Evolutionary conservation across 2,888 invertebrate species (phyloP).

Genomic region (Hipparchia sbordonii): DNA sequence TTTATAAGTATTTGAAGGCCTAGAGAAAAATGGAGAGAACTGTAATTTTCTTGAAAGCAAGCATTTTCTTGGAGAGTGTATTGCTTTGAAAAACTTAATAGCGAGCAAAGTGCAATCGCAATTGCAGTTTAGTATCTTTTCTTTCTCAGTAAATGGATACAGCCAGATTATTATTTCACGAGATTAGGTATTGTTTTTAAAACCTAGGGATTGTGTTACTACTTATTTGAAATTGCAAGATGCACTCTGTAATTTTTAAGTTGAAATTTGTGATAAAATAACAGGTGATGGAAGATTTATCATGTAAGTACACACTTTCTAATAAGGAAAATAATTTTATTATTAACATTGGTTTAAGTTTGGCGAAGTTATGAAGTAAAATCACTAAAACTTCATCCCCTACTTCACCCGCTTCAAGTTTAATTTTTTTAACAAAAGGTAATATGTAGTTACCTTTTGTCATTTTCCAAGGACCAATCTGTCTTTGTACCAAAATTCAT

Average conservation of each 20-base stretch:
- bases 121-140: constrained; percentile 12
- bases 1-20: constrained; percentile 2
- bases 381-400: too few species aligned
- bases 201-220: not conserved
- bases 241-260: not conserved
- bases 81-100: constrained; percentile 20
- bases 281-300: too few species aligned
- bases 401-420: too few species aligned
- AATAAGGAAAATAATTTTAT: too few species aligned
- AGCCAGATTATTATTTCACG: not conserved
- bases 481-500: too few species aligned
- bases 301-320: too few species aligned
- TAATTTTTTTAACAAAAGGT: too few species aligned
- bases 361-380: too few species aligned
- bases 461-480: too few species aligned
- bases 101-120: constrained; percentile 19
- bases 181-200: not conserved
- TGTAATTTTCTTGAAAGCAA: constrained; percentile 22
- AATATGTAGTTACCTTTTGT: too few species aligned
- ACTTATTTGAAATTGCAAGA: not conserved
- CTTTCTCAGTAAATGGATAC: constrained; percentile 8
- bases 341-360: too few species aligned
- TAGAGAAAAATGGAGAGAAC: not conserved
- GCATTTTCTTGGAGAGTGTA: constrained; percentile 18
- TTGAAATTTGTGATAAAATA: too few species aligned